These are phyloP conservation scores for Gasterosteus aculeatus DNA, from an alignment of 2,113 vertebrate species.

Conservation along the genomic window DNA sequence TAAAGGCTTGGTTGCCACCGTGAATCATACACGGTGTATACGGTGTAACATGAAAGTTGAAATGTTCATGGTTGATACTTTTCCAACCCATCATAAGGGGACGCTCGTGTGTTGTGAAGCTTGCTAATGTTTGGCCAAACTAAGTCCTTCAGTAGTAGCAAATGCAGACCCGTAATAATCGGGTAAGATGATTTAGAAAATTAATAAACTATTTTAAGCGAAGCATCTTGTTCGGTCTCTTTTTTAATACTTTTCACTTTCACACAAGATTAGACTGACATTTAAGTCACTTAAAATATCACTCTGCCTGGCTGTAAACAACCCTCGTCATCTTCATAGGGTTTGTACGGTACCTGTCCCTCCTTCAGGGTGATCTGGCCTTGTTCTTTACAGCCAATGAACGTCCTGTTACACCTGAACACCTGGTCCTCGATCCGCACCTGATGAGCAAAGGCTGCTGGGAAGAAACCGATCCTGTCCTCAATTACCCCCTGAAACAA, in stretches of 20 bases:
- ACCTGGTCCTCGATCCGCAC: slow-evolving; percentile 87
- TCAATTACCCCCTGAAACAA: slow-evolving; percentile 90
- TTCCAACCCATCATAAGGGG: neutral
- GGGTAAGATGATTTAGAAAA: neutral
- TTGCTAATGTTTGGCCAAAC: slow-evolving; percentile 2
- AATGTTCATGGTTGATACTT: slow-evolving; percentile 23
- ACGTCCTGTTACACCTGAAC: slow-evolving; percentile 90
- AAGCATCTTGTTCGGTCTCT: neutral
- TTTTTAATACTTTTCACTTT: neutral
- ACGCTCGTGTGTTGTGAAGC: neutral
- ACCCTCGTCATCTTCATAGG: neutral
- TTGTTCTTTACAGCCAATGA: slow-evolving; percentile 94
- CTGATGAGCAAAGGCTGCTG: slow-evolving; percentile 92
- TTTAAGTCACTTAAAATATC: neutral
- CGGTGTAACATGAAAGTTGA: slow-evolving; percentile 20
- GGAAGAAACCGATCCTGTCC: slow-evolving; percentile 93
- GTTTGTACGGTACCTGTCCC: slow-evolving; percentile 86
- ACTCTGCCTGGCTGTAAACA: neutral
- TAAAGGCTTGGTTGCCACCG: slow-evolving; percentile 25
- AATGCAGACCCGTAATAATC: neutral
- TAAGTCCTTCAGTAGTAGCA: neutral
- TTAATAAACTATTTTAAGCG: neutral
- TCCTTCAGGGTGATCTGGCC: slow-evolving; percentile 96
- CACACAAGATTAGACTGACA: no score
- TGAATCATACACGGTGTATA: slow-evolving; percentile 49